Base-by-base conservation (phyloP, 1,140 invertebrate genomes). In the Latrodectus geometricus region DNA sequence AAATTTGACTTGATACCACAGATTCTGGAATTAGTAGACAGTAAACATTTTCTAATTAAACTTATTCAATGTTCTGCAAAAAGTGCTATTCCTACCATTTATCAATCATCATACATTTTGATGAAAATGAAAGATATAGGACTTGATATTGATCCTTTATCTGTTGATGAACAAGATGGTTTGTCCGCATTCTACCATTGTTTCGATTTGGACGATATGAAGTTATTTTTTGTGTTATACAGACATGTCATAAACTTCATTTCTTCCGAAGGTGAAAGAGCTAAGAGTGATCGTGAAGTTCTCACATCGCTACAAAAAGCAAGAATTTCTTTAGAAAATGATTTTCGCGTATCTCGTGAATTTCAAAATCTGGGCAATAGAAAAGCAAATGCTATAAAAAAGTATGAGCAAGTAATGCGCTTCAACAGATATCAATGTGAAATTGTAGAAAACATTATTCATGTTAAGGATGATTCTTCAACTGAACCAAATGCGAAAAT, bases 171-270 rank as follows among this genome's bases (percentile, higher is more conserved):
- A 77, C 11, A 14, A 61, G 14, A 50, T 49, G 77, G 61, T 17
- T n/a, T 79, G 3, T 79, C 77, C 3, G 23, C 77, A 4, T 79
- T 79, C 66, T 79, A 79, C 15, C 20, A 79, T 15, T 79, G 77
- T 50, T 49, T 79, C n/a, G 23, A 20, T 68, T 23, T 50, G 7
- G 0, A 21, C 8, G 49, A 79, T 9, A 8, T 12, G 8, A 68
- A 49, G 7, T 2, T 68, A 11, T 50, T 79, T 11, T 23, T 35
- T 9, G 17, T 79, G 9, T 50, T 79, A 12, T 79, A 79, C 49
- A 9, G 66, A 12, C 65, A 65, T 20, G 54, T 23, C 35, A 61
- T 61, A 3, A 61, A 14, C 8, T 61, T 61, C 54, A 61, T 61
- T 61, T 2, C 54, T 61, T 17, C 54, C 54, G 54, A 61, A 61